Base-by-base conservation (phyloP, 2,888 invertebrate species). In the Dicycla oo region DNA sequence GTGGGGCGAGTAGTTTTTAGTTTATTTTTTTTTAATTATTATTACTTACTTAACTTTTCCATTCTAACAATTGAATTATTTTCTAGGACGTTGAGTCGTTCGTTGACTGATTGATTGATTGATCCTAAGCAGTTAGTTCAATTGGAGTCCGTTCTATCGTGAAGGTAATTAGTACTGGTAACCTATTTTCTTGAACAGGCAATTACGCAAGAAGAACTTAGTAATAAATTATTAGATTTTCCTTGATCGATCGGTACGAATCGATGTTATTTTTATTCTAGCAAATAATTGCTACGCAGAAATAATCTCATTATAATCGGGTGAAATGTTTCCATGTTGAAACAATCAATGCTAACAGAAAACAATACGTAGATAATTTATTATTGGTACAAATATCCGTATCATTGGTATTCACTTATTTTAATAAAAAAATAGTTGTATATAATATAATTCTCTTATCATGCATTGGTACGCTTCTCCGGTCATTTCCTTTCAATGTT, bases 361-460 rank as follows among this genome's bases (percentile, higher is more conserved):
- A 54, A 18, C 4, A 26, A n/a, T n/a, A 34, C 6, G 13, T 8
- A n/a, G n/a, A n/a, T n/a, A n/a, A n/a, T n/a, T n/a, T n/a, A n/a
- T 26, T 26, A 11, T 47, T 34, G 47, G 2, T 45, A 26, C 20
- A 26, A 34, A 51, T 40, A 62, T 18, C 26, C 23, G 11, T 45
- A 73, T 51, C 61, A 40, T 53, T 58, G 23, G 2, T 23, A 47
- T 61, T 66, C 11, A 61, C 18, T n/a, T 40, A 61, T 34, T 49
- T 64, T 26, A 4, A 26, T 40, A 23, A 23, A 10, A 34, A 49
- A 54, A 60, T 38, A 30, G 51, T 56, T 65, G 20, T 65, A 18
- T n/a, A n/a, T n/a, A 45, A 63, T 40, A 74, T 15, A 40, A 40
- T 60, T 66, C 8, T 3, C 53, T 73, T 78, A 79, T 79, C 69